A percentile compares a stretch with the other conserved stretches of the same genome.
Conservation (phyloP, 2,113 vertebrate genomes). For the Ifrita kowaldi region DNA sequence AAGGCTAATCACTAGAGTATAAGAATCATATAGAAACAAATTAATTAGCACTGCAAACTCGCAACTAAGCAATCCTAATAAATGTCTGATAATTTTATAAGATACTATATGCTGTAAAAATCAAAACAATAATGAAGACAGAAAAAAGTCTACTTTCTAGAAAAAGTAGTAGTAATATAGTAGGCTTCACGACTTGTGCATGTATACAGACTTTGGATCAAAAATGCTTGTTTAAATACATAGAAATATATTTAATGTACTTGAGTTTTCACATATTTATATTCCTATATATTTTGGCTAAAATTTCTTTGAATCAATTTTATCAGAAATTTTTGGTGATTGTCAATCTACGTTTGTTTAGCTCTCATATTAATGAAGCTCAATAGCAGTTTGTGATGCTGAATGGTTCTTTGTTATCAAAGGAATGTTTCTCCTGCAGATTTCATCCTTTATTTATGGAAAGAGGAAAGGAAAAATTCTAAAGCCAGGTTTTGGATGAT, state of each 20-base stretch:
- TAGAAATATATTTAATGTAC: neutral
- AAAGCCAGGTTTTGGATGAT: constrained; percentile 17
- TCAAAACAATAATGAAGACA: neutral
- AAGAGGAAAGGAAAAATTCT: constrained; percentile 53
- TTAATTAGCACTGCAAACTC: neutral
- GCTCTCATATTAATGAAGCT: neutral
- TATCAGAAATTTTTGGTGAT: neutral
- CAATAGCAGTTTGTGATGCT: neutral
- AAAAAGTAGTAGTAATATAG: neutral
- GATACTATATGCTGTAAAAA: neutral
- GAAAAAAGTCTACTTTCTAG: neutral
- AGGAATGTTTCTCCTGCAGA: neutral
- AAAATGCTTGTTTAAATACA: neutral
- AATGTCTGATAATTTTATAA: neutral
- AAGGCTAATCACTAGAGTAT: neutral
- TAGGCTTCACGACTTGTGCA: neutral
- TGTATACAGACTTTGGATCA: neutral
- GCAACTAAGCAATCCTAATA: neutral
- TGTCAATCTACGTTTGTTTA: neutral
- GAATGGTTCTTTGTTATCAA: neutral
- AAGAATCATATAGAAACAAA: neutral
- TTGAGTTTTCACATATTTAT: neutral
- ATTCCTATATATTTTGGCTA: neutral
- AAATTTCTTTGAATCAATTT: neutral
- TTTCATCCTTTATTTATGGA: constrained; percentile 35